Conservation (phyloP, 1,140 invertebrate genomes). For the Drosophila melanogaster region Release_6_plus_ISO1_MT NT_033777.3:25724501-25725000, state of each 20-base stretch:
- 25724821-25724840: conserved; percentile 13
- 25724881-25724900: conserved; percentile 64
- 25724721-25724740: background rate
- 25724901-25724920: conserved; percentile 42
- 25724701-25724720: background rate
- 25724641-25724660: background rate
- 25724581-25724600: background rate
- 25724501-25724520: conserved; percentile 4
- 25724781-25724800: background rate
- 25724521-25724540: background rate
- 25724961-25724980: conserved; percentile 73
- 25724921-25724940: conserved; percentile 24
- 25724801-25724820: conserved; percentile 14
- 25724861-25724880: conserved; percentile 31
- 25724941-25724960: conserved; percentile 27
- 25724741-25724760: background rate
- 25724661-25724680: too few relatives aligned
- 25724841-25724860: background rate
- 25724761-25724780: background rate
- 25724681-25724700: too few relatives aligned
- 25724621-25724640: conserved; percentile 1
- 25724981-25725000: conserved; percentile 45
- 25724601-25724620: background rate
- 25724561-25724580: conserved; percentile 2
- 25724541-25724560: background rate